Evolutionary conservation across 2,113 vertebrate genomes (phyloP), one percentile per base, ranked within the genome.

Genomic region (Ranitomeya imitator): DNA sequence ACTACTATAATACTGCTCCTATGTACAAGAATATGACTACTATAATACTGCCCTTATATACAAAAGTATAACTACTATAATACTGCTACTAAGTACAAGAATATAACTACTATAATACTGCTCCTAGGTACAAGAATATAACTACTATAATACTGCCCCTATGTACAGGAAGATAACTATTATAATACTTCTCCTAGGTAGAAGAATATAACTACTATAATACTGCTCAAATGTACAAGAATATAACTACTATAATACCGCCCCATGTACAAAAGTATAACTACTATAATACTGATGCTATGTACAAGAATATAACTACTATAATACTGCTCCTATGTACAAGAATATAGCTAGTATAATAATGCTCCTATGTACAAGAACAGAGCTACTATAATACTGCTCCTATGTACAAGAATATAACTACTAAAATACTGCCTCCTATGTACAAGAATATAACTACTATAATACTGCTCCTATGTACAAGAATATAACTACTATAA

Each of bases 311-410:
- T 26, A 69, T 69, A 69, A 69, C 65, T 69, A 12, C n/a, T 69
- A 69, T 69, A 69, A 69, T 23, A 69, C n/a, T 69, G 65, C 65
- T 26, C n/a, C 65, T 69, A 69, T 69, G 9, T 69, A 69, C 65
- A 69, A 69, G 65, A 69, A 69, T 69, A 63, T 63, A 69, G 26
- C 65, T 69, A 69, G n/a, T 69, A 69, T 69, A 69, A 69, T 69
- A 69, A n/a, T 69, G n/a, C 65, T 69, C 65, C 65, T 69, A 69
- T 69, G 5, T 69, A 69, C 65, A 69, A 69, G 65, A 69, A 69
- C 26, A 69, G 26, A 69, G 26, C 65, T 23, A 19, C 61, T 63
- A 63, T 19, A 63, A 63, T 63, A 63, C 61, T 63, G 18, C 61
- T 8, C 61, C 61, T 45, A 63, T 63, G 5, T 63, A 63, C 61